Evolutionary conservation across 2,797 vertebrate species (phyloP), one percentile per base, ranked within the genome.

Genomic region (Enteromius treurensis): DNA sequence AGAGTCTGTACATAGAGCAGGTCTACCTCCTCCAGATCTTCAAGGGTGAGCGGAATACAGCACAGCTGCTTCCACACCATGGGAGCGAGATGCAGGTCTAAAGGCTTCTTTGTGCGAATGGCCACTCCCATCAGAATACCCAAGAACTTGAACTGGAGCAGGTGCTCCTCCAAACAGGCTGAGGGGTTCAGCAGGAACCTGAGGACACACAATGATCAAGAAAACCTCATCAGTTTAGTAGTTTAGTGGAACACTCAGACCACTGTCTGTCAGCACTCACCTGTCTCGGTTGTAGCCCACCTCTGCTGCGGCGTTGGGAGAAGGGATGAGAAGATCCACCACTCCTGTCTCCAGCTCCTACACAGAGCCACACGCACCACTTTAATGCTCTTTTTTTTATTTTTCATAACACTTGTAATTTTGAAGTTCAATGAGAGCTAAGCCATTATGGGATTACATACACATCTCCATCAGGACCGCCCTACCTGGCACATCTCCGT

Each of bases 31-130:
- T 95, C 95, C 85, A 96, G 88, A 89, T 96, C 95, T 0, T 89
- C 87, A 21, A 92, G 92, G 7, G 87, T 90, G 47, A 96, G 86
- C 0, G 95, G 95, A 87, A 96, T 95, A 3, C 91, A 95, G 88
- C 95, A 95, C 71, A 96, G 92, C 89, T 96, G 95, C 79, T 95
- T 96, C 95, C 95, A 96, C 86, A 95, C 95, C 93, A 93, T 92
- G 0, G 95, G 94, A n/a, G 95, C 95, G 86, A 96, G 88, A 88
- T 96, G 95, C 1, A 96, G 77, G 88, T 95, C 95, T 85, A 95
- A 90, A 17, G 95, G 95, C 88, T 96, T 96, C 90, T 95, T 96
- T 60, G 95, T 96, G 60, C 95, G 95, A 82, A 96, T 92, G 11
- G 95, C 95, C 83, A 95, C 95, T 7, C 94, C 95, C 95, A 96